Percentiles rank a stretch among this genome's conserved stretches.
These are phyloP conservation scores for Petrocephalus schoutedeni DNA, from an alignment of 2,797 vertebrate species.

Conservation along the genomic window DNA sequence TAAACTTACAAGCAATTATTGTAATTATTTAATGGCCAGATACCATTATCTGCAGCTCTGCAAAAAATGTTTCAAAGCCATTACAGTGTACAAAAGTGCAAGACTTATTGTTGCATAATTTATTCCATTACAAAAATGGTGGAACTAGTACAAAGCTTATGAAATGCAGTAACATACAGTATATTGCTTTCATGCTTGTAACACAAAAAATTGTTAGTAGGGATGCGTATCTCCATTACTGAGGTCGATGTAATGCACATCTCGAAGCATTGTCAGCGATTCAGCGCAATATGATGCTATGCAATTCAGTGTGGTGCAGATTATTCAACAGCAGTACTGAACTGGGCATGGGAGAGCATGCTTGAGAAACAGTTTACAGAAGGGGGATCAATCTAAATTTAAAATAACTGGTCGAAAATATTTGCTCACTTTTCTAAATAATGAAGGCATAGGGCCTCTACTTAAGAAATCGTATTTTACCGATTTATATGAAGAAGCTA, in stretches of 20 bases:
- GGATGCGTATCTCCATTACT: background rate
- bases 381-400: background rate
- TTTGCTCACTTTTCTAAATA: background rate
- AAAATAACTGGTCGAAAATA: background rate
- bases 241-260: background rate
- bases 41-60: background rate
- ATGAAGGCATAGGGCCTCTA: background rate
- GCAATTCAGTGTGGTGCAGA: background rate
- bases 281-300: background rate
- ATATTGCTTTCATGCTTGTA: background rate
- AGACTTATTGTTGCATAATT: constrained; percentile 1
- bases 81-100: background rate
- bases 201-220: background rate
- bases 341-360: background rate
- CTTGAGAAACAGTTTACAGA: background rate
- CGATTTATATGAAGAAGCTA: background rate
- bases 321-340: background rate
- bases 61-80: background rate
- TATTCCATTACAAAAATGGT: background rate
- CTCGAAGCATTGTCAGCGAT: background rate
- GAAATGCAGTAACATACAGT: background rate
- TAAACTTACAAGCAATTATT: background rate
- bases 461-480: background rate
- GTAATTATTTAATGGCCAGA: constrained; percentile 5
- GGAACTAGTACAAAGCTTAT: background rate